A percentile compares a stretch with the other conserved stretches of the same genome.
phyloP scores from a whole-genome alignment of 2,888 invertebrate genomes.

The Apeira syringaria region DNA sequence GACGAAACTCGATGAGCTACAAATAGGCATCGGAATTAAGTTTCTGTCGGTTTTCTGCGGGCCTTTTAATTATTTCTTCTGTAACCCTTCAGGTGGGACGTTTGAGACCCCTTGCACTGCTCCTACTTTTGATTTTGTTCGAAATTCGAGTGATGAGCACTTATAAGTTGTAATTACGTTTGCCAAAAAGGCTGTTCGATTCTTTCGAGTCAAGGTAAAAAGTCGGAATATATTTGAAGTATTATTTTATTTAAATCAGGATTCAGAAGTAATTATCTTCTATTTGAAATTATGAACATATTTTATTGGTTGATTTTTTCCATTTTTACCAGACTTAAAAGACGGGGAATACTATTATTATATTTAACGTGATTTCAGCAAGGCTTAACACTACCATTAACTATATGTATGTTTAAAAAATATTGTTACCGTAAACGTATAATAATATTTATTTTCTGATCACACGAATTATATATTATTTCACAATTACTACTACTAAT shows the following conservation, averaged over 20 bases:
- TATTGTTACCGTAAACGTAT: too few relatives aligned
- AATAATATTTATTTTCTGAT: too few relatives aligned
- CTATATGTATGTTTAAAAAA: too few relatives aligned
- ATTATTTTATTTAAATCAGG: conserved; percentile 9
- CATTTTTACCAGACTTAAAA: too few relatives aligned
- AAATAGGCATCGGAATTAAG: conserved; percentile 80
- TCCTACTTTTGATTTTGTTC: conserved; percentile 51
- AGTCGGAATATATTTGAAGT: conserved; percentile 8
- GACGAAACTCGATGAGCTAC: conserved; percentile 70
- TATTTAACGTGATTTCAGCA: too few relatives aligned
- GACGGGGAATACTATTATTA: too few relatives aligned
- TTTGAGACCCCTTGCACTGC: conserved; percentile 47
- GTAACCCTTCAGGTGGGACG: conserved; percentile 62
- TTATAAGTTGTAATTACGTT: conserved; percentile 54
- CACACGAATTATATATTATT: too few relatives aligned
- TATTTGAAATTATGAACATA: too few relatives aligned
- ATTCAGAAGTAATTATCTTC: too few relatives aligned
- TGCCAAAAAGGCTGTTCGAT: conserved; percentile 28
- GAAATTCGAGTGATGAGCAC: conserved; percentile 51
- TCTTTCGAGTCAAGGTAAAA: conserved; percentile 20
- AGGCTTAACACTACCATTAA: too few relatives aligned
- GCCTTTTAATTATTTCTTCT: conserved; percentile 80
- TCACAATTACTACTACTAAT: neutral
- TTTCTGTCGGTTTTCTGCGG: conserved; percentile 70
- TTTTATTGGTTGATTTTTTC: too few relatives aligned